These are phyloP conservation scores for Psittacula cyanocephala DNA, from an alignment of 2,113 vertebrate species.

Conservation along the genomic window DNA sequence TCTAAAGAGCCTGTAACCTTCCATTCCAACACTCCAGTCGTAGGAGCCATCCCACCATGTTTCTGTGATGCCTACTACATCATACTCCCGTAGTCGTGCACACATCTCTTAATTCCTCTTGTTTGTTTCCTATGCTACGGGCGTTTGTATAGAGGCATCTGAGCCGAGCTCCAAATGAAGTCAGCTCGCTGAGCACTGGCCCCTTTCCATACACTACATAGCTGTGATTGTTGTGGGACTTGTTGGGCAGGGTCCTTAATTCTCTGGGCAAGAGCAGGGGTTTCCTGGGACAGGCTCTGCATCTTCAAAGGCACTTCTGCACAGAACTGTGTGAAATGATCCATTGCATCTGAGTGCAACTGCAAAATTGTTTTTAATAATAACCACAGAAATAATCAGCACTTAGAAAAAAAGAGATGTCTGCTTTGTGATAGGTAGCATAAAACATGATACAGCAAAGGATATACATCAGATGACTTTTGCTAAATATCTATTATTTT, in stretches of 20 bases:
- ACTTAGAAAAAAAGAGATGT: background rate
- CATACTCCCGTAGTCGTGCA: too few relatives aligned
- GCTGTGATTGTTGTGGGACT: background rate
- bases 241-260: background rate
- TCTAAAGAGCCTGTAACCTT: too few relatives aligned
- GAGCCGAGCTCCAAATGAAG: too few relatives aligned
- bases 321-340: background rate
- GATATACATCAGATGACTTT: background rate
- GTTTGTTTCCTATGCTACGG: too few relatives aligned
- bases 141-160: too few relatives aligned
- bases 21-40: too few relatives aligned
- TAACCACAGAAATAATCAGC: background rate
- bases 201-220: background rate
- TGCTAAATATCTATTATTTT: conserved; percentile 14
- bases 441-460: background rate
- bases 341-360: background rate
- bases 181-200: background rate
- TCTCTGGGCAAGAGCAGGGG: background rate
- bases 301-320: background rate
- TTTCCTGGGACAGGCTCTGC: background rate
- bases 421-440: background rate
- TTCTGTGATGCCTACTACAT: too few relatives aligned
- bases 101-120: too few relatives aligned
- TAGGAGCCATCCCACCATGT: too few relatives aligned
- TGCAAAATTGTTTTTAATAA: background rate